Conservation (phyloP, 2,797 vertebrate species). For the Lithobates pipiens region DNA sequence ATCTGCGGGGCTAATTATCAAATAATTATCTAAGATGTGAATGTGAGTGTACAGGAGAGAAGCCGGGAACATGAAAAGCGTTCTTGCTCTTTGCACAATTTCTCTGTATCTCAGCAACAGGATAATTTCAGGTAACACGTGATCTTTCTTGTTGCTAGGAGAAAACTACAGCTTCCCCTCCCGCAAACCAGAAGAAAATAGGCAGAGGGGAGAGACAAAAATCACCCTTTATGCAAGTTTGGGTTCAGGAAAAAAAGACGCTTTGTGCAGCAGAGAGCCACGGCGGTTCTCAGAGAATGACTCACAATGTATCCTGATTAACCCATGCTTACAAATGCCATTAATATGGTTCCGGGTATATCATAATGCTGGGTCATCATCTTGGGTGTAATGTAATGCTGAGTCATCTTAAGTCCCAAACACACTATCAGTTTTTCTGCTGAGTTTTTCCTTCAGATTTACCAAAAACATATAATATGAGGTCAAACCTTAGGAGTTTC, state of each 20-base stretch:
- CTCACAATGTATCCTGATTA: not conserved
- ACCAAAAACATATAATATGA: too few species aligned
- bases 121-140: constrained; percentile 43
- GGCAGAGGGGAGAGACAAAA: constrained; percentile 36
- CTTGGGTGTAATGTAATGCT: too few species aligned
- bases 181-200: constrained; percentile 34
- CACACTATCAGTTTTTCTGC: too few species aligned
- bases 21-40: constrained; percentile 13
- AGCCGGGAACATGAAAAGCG: constrained; percentile 2
- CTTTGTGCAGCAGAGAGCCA: not conserved
- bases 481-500: too few species aligned
- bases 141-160: constrained; percentile 52
- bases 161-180: constrained; percentile 42
- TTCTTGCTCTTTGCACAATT: constrained; percentile 29
- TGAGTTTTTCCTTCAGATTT: too few species aligned
- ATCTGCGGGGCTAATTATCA: constrained; percentile 22
- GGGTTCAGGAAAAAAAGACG: constrained; percentile 3
- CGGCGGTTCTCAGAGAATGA: not conserved
- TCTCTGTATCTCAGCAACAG: constrained; percentile 49
- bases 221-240: constrained; percentile 36
- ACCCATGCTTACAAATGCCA: not conserved
- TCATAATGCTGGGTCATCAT: too few species aligned
- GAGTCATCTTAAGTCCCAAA: too few species aligned
- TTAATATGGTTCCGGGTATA: not conserved
- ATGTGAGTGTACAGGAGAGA: constrained; percentile 20